Evolutionary conservation across 1,140 invertebrate species (phyloP).

Genomic region (Scaptomyza montana): DNA sequence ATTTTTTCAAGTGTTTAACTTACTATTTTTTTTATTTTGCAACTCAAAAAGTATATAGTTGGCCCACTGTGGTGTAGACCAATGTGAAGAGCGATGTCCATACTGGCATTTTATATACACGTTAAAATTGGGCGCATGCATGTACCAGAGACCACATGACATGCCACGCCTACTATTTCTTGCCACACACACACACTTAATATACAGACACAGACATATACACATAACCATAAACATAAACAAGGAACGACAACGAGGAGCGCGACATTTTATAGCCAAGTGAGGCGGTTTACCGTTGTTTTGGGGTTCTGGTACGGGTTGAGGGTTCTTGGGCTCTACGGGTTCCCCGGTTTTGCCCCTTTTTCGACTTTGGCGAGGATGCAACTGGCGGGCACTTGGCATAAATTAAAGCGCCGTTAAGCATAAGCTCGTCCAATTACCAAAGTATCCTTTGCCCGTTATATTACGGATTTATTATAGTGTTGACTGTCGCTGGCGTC

Average conservation of each 20-base stretch:
- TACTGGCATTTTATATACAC: slow-evolving; percentile 57
- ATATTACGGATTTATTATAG: slow-evolving; percentile 77
- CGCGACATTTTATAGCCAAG: slow-evolving; percentile 69
- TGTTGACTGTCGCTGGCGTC: slow-evolving; percentile 58
- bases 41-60: slow-evolving; percentile 1
- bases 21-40: not conserved
- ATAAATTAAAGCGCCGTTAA: slow-evolving; percentile 79
- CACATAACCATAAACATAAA: slow-evolving; percentile 68
- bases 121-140: slow-evolving; percentile 53
- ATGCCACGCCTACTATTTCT: slow-evolving; percentile 38
- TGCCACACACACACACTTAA: slow-evolving; percentile 7
- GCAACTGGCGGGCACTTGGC: slow-evolving; percentile 53
- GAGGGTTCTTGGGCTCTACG: slow-evolving; percentile 7
- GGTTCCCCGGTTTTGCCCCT: not conserved
- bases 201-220: slow-evolving; percentile 26
- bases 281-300: slow-evolving; percentile 14
- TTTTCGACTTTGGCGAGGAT: slow-evolving; percentile 2
- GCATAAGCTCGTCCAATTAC: slow-evolving; percentile 78
- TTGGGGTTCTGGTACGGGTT: slow-evolving; percentile 5
- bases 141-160: slow-evolving; percentile 37
- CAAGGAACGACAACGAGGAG: slow-evolving; percentile 61
- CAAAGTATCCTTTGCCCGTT: slow-evolving; percentile 73
- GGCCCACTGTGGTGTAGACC: slow-evolving; percentile 21
- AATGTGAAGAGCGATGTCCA: slow-evolving; percentile 35
- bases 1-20: too few species aligned